A percentile compares a stretch with the other conserved stretches of the same genome.
Evolutionary conservation across 2,888 invertebrate genomes (phyloP).

Genomic region (Eumacrocentrus americanus): DNA sequence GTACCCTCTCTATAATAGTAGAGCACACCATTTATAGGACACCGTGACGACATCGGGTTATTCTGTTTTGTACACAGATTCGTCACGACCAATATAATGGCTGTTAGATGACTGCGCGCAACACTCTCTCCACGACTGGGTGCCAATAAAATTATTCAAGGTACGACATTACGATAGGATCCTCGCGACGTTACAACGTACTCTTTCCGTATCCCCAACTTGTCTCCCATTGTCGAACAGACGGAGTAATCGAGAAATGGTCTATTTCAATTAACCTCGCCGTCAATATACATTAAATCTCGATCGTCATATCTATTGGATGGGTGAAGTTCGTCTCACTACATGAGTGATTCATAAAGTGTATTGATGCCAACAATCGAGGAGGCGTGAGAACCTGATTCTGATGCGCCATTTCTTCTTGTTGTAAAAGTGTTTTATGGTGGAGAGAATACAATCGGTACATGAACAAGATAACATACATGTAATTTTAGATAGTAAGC

Average conservation of each 20-base stretch:
- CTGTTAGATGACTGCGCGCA: slow-evolving; percentile 41
- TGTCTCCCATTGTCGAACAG: slow-evolving; percentile 16
- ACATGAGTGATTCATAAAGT: slow-evolving; percentile 35
- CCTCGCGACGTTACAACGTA: slow-evolving; percentile 13
- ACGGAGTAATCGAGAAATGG: slow-evolving; percentile 39
- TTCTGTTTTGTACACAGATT: slow-evolving; percentile 57
- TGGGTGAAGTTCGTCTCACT: too few relatives aligned
- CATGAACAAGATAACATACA: too few relatives aligned
- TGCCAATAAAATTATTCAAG: slow-evolving; percentile 60
- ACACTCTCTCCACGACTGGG: too few relatives aligned
- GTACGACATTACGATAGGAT: slow-evolving; percentile 51
- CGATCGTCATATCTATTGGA: slow-evolving; percentile 18
- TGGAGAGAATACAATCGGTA: slow-evolving; percentile 15
- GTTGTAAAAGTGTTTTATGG: slow-evolving; percentile 49
- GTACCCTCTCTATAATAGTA: not conserved
- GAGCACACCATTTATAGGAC: not conserved
- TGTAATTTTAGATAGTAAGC: too few relatives aligned
- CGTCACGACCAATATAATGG: slow-evolving; percentile 57
- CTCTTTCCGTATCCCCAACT: slow-evolving; percentile 9
- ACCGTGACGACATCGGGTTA: slow-evolving; percentile 53
- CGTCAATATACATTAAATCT: slow-evolving; percentile 33
- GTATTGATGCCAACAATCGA: slow-evolving; percentile 41
- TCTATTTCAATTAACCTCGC: slow-evolving; percentile 55
- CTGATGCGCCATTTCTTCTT: slow-evolving; percentile 40
- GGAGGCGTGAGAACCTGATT: slow-evolving; percentile 54